These are phyloP conservation scores for Drosophila grimshawi DNA, from an alignment of 1,140 invertebrate species.

Conservation along the genomic window DNA sequence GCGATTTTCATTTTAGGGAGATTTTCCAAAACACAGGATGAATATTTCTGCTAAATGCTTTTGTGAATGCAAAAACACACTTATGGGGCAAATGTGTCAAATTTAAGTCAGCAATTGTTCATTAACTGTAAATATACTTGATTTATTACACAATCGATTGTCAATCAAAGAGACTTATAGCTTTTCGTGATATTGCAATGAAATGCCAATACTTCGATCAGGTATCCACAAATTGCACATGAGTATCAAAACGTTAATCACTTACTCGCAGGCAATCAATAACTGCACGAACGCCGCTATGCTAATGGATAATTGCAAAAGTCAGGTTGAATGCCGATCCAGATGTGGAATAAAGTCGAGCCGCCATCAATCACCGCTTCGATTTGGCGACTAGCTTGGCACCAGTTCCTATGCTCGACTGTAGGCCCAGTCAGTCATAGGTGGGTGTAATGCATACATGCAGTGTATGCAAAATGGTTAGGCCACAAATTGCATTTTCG, in stretches of 20 bases:
- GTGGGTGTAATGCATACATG: constrained; percentile 23
- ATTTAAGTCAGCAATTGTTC: not conserved
- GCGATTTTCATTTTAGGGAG: no score
- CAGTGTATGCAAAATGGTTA: constrained; percentile 59
- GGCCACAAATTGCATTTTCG: constrained; percentile 58
- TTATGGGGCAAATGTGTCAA: not conserved
- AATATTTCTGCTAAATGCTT: no score
- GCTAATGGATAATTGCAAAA: constrained; percentile 13
- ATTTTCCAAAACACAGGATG: no score
- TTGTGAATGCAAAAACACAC: not conserved
- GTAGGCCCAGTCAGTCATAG: not conserved
- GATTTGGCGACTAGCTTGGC: constrained; percentile 9
- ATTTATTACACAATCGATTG: not conserved
- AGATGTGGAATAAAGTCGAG: constrained; percentile 22
- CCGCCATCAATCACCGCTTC: constrained; percentile 32
- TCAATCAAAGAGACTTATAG: not conserved
- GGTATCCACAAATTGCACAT: not conserved
- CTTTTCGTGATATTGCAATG: not conserved
- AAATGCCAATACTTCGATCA: not conserved
- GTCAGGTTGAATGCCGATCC: constrained; percentile 6
- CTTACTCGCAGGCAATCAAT: constrained; percentile 26
- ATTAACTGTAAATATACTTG: not conserved
- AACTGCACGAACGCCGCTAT: constrained; percentile 12
- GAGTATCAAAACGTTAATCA: not conserved
- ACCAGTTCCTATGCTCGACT: not conserved